These are phyloP conservation scores for Phaenicophaeus curvirostris DNA, from an alignment of 2,797 vertebrate species.

Conservation along the genomic window DNA sequence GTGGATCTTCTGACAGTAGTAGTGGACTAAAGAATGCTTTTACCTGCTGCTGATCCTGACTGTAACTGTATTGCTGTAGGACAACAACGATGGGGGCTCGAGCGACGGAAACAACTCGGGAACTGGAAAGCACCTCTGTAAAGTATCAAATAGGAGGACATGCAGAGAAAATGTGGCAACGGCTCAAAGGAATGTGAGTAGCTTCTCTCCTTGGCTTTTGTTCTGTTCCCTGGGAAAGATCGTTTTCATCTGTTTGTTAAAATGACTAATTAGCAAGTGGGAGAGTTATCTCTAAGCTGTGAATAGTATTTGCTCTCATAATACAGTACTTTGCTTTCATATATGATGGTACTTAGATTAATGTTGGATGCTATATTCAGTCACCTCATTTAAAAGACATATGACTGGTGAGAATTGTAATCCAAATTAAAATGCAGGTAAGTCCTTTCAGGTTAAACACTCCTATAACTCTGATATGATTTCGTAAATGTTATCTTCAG, in stretches of 20 bases:
- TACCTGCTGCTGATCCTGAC: constrained; percentile 73
- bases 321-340: neutral
- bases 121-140: constrained; percentile 80
- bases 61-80: constrained; percentile 73
- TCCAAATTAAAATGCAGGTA: constrained; percentile 9
- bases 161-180: constrained; percentile 88
- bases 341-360: neutral
- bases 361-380: neutral
- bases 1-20: constrained; percentile 59
- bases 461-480: neutral
- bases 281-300: constrained; percentile 6
- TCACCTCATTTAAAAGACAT: neutral
- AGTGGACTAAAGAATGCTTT: constrained; percentile 77
- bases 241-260: constrained; percentile 48
- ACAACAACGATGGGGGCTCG: constrained; percentile 82
- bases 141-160: constrained; percentile 85
- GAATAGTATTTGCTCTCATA: constrained; percentile 7
- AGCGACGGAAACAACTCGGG: constrained; percentile 75
- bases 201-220: constrained; percentile 51
- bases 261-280: constrained; percentile 3
- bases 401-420: neutral
- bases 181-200: constrained; percentile 91
- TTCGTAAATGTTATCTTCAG: neutral
- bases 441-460: constrained; percentile 12
- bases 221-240: neutral